Percentiles rank a stretch among this genome's conserved stretches.
These are phyloP conservation scores for Neosilurus mollespiculum DNA, from an alignment of 2,797 vertebrate genomes.

Conservation along the genomic window DNA sequence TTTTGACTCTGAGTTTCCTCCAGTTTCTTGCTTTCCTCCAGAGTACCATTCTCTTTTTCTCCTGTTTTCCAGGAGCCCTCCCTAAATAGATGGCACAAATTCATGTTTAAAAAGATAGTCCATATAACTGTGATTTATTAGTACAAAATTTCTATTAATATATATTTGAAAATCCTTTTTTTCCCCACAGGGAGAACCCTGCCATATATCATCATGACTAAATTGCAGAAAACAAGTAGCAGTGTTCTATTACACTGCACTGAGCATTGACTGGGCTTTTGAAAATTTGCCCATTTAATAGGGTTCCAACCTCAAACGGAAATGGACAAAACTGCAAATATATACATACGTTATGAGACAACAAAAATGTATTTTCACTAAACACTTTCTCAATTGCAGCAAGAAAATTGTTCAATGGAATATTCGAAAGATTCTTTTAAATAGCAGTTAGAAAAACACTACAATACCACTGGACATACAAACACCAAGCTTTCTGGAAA, in stretches of 20 bases:
- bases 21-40: slow-evolving; percentile 96
- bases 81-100: slow-evolving; percentile 62
- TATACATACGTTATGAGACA: too few relatives aligned
- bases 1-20: slow-evolving; percentile 91
- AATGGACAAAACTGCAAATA: background rate
- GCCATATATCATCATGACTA: background rate
- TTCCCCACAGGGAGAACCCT: background rate
- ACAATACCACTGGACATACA: too few relatives aligned
- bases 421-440: too few relatives aligned
- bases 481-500: background rate
- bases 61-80: slow-evolving; percentile 82
- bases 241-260: background rate
- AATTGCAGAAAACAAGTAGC: background rate
- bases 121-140: background rate
- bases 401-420: too few relatives aligned
- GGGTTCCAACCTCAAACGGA: background rate
- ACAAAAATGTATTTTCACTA: too few relatives aligned
- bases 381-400: too few relatives aligned
- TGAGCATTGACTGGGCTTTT: background rate
- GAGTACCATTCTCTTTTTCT: slow-evolving; percentile 90
- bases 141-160: background rate
- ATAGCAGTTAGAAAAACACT: too few relatives aligned
- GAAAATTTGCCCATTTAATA: background rate
- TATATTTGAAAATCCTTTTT: background rate
- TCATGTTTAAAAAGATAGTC: background rate